Percentiles rank a stretch among this genome's conserved stretches.
Evolutionary conservation across 2,797 vertebrate species (phyloP).

Genomic region (Esox lucius): DNA sequence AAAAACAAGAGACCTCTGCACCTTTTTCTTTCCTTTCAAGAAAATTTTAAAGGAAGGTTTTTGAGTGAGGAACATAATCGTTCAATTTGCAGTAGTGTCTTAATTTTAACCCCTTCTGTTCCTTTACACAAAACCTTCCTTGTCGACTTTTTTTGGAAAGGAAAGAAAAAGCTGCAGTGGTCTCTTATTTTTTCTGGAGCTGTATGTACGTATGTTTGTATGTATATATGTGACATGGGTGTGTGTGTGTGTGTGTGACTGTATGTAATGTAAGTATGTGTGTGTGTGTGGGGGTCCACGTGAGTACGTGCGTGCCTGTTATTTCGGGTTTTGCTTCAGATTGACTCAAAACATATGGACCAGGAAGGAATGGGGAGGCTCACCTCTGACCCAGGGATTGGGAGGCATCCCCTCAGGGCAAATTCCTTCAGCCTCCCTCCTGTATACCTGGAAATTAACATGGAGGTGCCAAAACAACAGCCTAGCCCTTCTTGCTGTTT

Average conservation of each 20-base stretch:
- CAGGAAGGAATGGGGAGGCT: conserved; percentile 36
- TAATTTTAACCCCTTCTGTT: too few species aligned
- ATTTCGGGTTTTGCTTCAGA: conserved; percentile 40
- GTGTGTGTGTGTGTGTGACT: neutral
- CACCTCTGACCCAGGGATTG: conserved; percentile 44
- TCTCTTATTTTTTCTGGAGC: too few species aligned
- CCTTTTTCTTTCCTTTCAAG: too few species aligned
- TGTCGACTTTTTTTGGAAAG: too few species aligned
- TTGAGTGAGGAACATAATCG: too few species aligned
- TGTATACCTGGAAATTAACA: conserved; percentile 23
- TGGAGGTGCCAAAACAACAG: neutral
- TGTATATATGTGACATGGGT: neutral
- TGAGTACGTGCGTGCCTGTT: neutral
- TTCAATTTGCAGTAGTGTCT: too few species aligned
- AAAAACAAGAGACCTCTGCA: too few species aligned
- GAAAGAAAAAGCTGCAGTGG: too few species aligned
- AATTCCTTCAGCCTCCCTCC: conserved; percentile 45
- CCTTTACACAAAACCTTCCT: too few species aligned
- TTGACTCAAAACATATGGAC: conserved; percentile 35
- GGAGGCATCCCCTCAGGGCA: conserved; percentile 38
- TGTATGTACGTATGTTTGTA: neutral
- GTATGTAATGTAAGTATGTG: neutral
- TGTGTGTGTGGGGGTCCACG: neutral
- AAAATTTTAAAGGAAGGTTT: too few species aligned
- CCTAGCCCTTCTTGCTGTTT: neutral